Conservation (phyloP, 1,140 invertebrate species). For the Atopsyche davidsoni region DNA sequence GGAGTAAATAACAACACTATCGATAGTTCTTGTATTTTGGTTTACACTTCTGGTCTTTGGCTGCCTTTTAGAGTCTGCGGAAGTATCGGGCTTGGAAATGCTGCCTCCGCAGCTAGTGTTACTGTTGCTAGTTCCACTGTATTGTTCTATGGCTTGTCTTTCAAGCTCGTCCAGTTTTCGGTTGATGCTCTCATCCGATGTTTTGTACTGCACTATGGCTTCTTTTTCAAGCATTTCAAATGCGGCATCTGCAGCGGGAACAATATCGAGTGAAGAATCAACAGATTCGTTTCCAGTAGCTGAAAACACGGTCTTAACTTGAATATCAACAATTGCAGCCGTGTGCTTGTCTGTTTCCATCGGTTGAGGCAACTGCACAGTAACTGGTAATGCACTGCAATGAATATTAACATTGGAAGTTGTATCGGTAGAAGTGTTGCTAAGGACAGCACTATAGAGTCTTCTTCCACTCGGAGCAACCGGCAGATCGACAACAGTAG, state of each 20-base stretch:
- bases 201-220: slow-evolving; percentile 46
- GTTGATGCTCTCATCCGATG: slow-evolving; percentile 46
- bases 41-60: neutral
- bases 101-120: slow-evolving; percentile 43
- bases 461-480: slow-evolving; percentile 9
- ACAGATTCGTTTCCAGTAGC: neutral
- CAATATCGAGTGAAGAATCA: slow-evolving; percentile 6
- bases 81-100: neutral
- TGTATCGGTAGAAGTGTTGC: slow-evolving; percentile 6
- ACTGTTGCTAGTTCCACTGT: slow-evolving; percentile 36
- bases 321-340: slow-evolving; percentile 1
- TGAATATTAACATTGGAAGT: no score
- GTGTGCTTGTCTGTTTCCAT: neutral
- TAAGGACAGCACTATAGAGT: slow-evolving; percentile 17
- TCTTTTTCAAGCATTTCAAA: slow-evolving; percentile 46
- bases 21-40: slow-evolving; percentile 7
- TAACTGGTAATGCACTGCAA: no score
- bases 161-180: slow-evolving; percentile 43
- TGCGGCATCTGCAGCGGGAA: slow-evolving; percentile 34
- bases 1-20: slow-evolving; percentile 15
- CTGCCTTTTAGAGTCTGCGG: neutral
- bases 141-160: slow-evolving; percentile 44
- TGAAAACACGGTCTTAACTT: slow-evolving; percentile 9
- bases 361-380: no score
- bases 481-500: slow-evolving; percentile 2